Evolutionary conservation across 2,888 invertebrate species (phyloP), one percentile per base, ranked within the genome.

Genomic region (Chelonus formosanus): DNA sequence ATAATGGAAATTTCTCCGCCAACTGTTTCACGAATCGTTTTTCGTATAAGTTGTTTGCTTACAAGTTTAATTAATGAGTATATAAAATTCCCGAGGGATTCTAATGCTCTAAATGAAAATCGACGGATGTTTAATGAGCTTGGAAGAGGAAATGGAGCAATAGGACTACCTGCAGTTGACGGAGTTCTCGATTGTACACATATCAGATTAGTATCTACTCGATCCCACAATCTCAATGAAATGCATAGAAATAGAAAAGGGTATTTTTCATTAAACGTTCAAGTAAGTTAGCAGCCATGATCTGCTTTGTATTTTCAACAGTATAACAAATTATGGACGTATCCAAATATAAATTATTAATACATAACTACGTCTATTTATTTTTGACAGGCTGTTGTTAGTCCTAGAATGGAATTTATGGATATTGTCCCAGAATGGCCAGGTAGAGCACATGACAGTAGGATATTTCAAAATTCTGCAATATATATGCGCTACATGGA

Each of bases 191-290:
- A 71, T 50, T 73, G 70, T 50, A 73, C 71, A 5, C 69, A 70
- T 54, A 58, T 73, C n/a, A 54, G 66, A 55, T 36, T 68, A 32
- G 35, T 47, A n/a, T 6, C 5, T 3, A 71, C 71, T 4, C 64
- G 60, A 56, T 73, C 70, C 20, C 54, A 68, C 20, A 45, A 58
- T 20, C 63, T 72, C 5, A 32, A 71, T 6, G 72, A 72, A 54
- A 31, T 69, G 7, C 72, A 58, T 45, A 62, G 69, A 47, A 73
- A 72, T 61, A 31, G 72, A 36, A 72, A 71, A 43, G 70, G 70
- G 65, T 71, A 70, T 56, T 71, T 72, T 55, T 72, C 72, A 34
- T 64, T 73, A 3, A 72, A 73, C 66, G 69, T 72, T n/a, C 69
- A 72, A 59, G 72, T 65, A 67, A 40, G 65, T 70, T 4, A 40